phyloP scores from a whole-genome alignment of 2,888 invertebrate species.

The Merodon equestris region DNA sequence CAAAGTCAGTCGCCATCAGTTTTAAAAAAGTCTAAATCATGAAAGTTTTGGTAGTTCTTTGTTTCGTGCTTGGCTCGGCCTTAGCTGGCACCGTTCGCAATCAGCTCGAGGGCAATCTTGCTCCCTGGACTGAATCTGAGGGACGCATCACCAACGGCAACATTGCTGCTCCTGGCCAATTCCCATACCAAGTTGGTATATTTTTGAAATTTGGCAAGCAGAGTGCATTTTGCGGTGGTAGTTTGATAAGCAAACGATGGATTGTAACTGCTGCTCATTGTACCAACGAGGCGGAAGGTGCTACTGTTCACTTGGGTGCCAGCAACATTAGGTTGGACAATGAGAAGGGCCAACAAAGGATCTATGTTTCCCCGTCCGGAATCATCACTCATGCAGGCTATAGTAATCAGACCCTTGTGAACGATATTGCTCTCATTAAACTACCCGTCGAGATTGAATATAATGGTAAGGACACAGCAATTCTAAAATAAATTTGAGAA shows the following conservation, averaged over 20 bases:
- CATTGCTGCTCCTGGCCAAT: slow-evolving; percentile 64
- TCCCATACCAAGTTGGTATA: slow-evolving; percentile 70
- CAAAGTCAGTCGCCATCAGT: too few relatives aligned
- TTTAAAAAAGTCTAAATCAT: slow-evolving; percentile 51
- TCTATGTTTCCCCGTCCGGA: slow-evolving; percentile 57
- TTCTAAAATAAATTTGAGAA: background rate
- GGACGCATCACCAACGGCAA: slow-evolving; percentile 71
- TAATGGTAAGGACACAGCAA: slow-evolving; percentile 72
- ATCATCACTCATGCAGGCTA: slow-evolving; percentile 70
- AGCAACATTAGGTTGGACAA: slow-evolving; percentile 23
- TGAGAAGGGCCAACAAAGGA: slow-evolving; percentile 69
- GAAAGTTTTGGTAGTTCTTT: slow-evolving; percentile 66
- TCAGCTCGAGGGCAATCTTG: slow-evolving; percentile 58
- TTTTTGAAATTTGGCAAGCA: slow-evolving; percentile 64
- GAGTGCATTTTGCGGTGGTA: slow-evolving; percentile 73
- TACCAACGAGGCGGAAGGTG: slow-evolving; percentile 70
- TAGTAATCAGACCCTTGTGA: slow-evolving; percentile 56
- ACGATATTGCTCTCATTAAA: slow-evolving; percentile 74
- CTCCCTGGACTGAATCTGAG: slow-evolving; percentile 68
- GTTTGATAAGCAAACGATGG: slow-evolving; percentile 71
- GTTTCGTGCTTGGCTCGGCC: slow-evolving; percentile 57
- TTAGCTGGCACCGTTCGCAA: slow-evolving; percentile 46
- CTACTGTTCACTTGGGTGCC: slow-evolving; percentile 70
- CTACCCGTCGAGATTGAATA: slow-evolving; percentile 72
- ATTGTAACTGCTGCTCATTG: slow-evolving; percentile 73